Evolutionary conservation across 2,113 vertebrate genomes (phyloP).

Genomic region (Protomyctophum bolini): DNA sequence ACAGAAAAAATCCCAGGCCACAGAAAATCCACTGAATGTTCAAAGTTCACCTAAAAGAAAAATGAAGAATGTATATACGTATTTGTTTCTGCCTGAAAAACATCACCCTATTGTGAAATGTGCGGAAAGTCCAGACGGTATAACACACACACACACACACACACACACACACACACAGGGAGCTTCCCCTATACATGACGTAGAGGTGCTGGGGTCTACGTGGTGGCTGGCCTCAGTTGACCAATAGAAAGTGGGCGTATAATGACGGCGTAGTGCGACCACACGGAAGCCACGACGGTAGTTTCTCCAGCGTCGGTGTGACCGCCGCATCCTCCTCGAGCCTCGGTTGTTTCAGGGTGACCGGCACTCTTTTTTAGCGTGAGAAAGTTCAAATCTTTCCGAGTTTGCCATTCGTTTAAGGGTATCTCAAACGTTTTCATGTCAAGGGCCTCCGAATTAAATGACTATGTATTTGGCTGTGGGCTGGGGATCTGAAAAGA

Average conservation of each 20-base stretch:
- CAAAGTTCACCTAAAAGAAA: no score
- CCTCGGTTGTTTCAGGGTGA: slow-evolving; percentile 22
- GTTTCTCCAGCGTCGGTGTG: slow-evolving; percentile 3
- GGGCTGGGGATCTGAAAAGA: no score
- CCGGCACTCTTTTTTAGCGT: slow-evolving; percentile 39
- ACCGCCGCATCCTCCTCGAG: slow-evolving; percentile 31
- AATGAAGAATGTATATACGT: no score
- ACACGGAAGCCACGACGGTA: slow-evolving; percentile 34
- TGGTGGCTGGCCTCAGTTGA: slow-evolving; percentile 54
- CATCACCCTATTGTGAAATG: slow-evolving; percentile 18
- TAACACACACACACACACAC: neutral
- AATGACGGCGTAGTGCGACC: slow-evolving; percentile 61
- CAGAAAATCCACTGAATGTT: no score
- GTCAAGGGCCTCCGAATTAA: no score
- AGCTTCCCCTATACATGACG: slow-evolving; percentile 32
- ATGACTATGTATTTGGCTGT: no score
- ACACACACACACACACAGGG: slow-evolving; percentile 2
- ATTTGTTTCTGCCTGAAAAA: neutral
- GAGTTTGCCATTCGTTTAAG: no score
- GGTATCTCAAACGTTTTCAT: no score
- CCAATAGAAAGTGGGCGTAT: slow-evolving; percentile 57
- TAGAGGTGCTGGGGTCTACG: slow-evolving; percentile 22
- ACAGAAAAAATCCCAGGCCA: no score
- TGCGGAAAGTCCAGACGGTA: neutral
- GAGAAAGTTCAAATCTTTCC: slow-evolving; percentile 40